Evolutionary conservation across 2,113 vertebrate genomes (phyloP), one percentile per base, ranked within the genome.

Genomic region (Empidonax alnorum): DNA sequence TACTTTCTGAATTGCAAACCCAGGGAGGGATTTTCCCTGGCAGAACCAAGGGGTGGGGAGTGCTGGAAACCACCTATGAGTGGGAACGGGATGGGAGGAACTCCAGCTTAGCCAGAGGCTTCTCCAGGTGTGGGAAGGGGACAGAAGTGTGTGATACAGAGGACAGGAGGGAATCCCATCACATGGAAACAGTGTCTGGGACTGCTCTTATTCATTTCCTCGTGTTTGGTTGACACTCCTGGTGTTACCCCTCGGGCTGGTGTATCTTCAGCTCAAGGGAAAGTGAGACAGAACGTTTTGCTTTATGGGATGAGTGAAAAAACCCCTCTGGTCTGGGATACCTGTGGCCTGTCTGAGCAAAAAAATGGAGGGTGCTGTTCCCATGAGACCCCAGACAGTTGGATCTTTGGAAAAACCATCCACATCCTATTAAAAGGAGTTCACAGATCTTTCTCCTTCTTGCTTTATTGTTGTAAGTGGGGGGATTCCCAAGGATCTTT

Each of bases 151-250:
- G 4, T 24, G 3, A 41, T 9, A 6, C 8, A 28, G 31, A 46
- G 27, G 33, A 3, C 8, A 73, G 22, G 50, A 44, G 24, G 13
- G 15, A 4, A 4, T 87, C 7, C 20, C 20, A 39, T 16, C 20
- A 3, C 3, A 1, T 22, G 8, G 14, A n/a, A 90, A 3, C 4
- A 15, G 35, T 47, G 25, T 9, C 69, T 83, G 49, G 16, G 9
- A 14, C 5, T 28, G 3, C 14, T 53, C 5, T 59, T n/a, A 22
- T 12, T 37, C 41, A 53, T 35, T n/a, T 69, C 18, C 3, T 76
- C 0, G 1, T 31, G 27, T 5, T 62, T 2, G 1, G 7, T 61
- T 56, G 46, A 11, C 17, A 10, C 12, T 6, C 41, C 37, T 1
- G 5, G 27, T 27, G 46, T 5, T 65, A 14, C 7, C 14, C 27